Percentiles rank a stretch among this genome's conserved stretches.
phyloP scores from a whole-genome alignment of 2,797 vertebrate species.

The Trichosurus vulpecula region DNA sequence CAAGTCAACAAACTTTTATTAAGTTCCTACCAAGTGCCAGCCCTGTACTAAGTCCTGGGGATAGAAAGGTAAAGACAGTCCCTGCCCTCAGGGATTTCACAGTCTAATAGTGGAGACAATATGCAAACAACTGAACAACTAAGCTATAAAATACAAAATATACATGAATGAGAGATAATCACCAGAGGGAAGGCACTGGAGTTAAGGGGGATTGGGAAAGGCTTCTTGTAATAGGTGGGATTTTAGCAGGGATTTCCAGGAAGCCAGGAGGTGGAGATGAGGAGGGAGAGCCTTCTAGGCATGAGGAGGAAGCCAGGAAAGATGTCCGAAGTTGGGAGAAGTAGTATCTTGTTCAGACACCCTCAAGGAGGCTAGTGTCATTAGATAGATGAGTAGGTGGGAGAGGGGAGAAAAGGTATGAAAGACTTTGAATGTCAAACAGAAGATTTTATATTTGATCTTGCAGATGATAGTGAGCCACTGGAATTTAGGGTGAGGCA shows the following conservation, averaged over 20 bases:
- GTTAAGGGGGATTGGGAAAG: not conserved
- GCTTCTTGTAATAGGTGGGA: not conserved
- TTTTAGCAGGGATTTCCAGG: not conserved
- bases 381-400: not conserved
- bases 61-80: slow-evolving; percentile 8
- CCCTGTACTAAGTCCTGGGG: slow-evolving; percentile 27
- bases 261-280: not conserved
- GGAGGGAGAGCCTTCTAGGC: not conserved
- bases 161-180: not conserved
- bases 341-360: not conserved
- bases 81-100: not conserved
- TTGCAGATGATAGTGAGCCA: not conserved
- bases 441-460: too few species aligned
- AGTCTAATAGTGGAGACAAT: not conserved
- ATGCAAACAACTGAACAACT: not conserved
- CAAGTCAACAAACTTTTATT: slow-evolving; percentile 31
- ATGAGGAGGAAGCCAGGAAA: too few species aligned
- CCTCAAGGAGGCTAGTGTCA: not conserved
- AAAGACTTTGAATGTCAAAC: not conserved
- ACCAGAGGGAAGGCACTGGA: not conserved
- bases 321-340: not conserved
- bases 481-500: too few species aligned
- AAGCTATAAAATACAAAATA: too few species aligned
- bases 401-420: not conserved
- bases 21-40: slow-evolving; percentile 11